Percentiles rank a stretch among this genome's conserved stretches.
Evolutionary conservation across 2,113 vertebrate species (phyloP).

Genomic region (Mobula birostris): DNA sequence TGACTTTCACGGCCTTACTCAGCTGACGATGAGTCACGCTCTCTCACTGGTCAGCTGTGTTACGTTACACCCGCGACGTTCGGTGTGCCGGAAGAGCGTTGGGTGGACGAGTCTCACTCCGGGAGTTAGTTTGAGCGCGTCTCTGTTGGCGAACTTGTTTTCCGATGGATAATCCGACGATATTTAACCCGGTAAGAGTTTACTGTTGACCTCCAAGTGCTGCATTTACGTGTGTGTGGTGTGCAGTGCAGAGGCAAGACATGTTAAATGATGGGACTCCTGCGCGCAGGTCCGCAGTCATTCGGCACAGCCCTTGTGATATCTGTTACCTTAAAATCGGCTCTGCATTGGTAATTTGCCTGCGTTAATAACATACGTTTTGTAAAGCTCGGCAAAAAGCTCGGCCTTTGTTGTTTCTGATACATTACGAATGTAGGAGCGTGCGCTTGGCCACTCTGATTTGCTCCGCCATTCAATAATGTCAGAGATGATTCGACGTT

Average conservation of each 20-base stretch:
- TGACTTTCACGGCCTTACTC: too few species aligned
- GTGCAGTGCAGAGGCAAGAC: too few species aligned
- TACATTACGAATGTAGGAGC: too few species aligned
- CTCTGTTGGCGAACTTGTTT: background rate
- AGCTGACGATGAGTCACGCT: too few species aligned
- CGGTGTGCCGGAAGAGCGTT: background rate
- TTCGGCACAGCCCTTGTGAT: background rate
- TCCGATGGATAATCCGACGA: background rate
- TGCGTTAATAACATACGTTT: background rate
- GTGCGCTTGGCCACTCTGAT: too few species aligned
- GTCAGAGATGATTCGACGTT: too few species aligned
- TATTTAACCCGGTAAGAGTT: constrained; percentile 32
- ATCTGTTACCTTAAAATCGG: background rate
- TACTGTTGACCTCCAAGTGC: background rate
- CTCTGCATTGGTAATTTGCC: too few species aligned
- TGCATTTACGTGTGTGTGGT: background rate
- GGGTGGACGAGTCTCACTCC: background rate
- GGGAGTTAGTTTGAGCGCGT: background rate
- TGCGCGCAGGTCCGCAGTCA: background rate
- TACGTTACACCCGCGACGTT: background rate
- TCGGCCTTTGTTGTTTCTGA: too few species aligned
- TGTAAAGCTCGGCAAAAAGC: background rate
- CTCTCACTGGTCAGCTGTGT: background rate
- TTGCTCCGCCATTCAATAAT: too few species aligned
- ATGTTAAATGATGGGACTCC: background rate